phyloP scores from a whole-genome alignment of 2,113 vertebrate genomes.

The Crotalus tigris region DNA sequence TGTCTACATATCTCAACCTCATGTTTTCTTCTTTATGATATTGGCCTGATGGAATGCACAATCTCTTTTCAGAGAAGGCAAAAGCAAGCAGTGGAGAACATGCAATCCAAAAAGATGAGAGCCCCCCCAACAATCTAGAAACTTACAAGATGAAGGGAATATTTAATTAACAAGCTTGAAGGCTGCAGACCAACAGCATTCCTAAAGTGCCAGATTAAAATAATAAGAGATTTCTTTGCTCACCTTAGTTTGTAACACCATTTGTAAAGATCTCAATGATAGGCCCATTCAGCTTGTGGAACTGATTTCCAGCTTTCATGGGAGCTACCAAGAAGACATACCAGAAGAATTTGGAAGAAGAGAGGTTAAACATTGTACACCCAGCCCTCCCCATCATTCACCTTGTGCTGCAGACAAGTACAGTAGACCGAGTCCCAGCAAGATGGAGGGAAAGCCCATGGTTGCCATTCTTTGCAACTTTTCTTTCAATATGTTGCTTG shows the following conservation, averaged over 20 bases:
- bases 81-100: background rate
- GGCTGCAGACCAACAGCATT: background rate
- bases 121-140: background rate
- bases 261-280: background rate
- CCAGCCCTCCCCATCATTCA: background rate
- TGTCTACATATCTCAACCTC: background rate
- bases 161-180: background rate
- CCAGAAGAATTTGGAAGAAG: background rate
- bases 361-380: background rate
- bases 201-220: background rate
- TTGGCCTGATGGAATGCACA: background rate
- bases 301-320: background rate
- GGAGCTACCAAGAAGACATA: background rate
- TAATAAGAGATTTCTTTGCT: background rate
- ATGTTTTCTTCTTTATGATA: background rate
- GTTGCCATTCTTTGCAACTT: too few species aligned
- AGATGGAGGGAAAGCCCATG: background rate
- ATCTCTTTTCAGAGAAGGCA: background rate
- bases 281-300: background rate
- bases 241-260: background rate
- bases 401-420: background rate
- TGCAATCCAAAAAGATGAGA: background rate
- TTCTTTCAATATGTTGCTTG: background rate
- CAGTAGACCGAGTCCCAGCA: background rate
- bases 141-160: background rate